phyloP scores from a whole-genome alignment of 1,140 invertebrate species.

The Onthophagus taurus region DNA sequence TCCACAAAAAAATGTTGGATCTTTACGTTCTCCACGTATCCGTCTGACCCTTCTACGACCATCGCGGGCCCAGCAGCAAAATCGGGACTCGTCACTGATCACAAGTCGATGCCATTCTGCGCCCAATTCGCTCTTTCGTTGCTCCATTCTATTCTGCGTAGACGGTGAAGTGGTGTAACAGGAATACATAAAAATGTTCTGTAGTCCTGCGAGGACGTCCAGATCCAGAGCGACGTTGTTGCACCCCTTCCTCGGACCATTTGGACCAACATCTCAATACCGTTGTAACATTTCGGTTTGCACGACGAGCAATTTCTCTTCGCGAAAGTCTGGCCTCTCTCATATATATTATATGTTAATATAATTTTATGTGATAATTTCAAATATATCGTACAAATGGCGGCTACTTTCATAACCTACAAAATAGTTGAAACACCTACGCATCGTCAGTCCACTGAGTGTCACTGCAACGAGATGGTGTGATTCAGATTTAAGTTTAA shows the following conservation, averaged over 20 bases:
- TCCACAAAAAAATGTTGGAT: conserved; percentile 3
- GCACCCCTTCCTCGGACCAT: conserved; percentile 6
- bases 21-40: conserved; percentile 2
- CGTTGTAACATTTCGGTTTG: conserved; percentile 1
- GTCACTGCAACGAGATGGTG: no score
- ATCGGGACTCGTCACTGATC: conserved; percentile 3
- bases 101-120: no score
- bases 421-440: no score
- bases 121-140: background rate
- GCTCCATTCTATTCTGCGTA: conserved; percentile 1
- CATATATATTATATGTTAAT: conserved; percentile 2
- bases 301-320: conserved; percentile 7
- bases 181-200: conserved; percentile 2
- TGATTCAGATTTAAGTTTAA: no score
- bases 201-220: conserved; percentile 6
- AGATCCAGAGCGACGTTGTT: conserved; percentile 6
- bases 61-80: conserved; percentile 7
- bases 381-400: no score
- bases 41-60: conserved; percentile 2
- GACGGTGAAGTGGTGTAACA: conserved; percentile 1
- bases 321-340: background rate
- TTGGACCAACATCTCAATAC: conserved; percentile 7
- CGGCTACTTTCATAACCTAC: no score
- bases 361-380: no score
- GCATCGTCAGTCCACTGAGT: no score